phyloP scores from a whole-genome alignment of 2,113 vertebrate genomes.

The Oryzias javanicus region DNA sequence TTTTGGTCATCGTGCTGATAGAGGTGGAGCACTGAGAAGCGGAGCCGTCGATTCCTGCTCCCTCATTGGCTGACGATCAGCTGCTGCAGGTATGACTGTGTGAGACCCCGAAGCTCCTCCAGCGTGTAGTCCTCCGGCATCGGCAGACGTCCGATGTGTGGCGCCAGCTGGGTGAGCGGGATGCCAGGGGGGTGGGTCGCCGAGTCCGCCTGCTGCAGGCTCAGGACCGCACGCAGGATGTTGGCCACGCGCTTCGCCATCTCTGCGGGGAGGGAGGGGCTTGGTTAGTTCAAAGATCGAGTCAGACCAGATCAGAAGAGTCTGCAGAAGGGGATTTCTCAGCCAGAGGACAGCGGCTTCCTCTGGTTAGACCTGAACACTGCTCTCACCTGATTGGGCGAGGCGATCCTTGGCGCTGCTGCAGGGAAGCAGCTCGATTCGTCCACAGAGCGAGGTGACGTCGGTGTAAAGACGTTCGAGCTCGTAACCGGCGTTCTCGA shows the following conservation, averaged over 20 bases:
- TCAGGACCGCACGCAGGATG: slow-evolving; percentile 88
- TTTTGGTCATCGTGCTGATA: no score
- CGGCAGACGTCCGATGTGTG: slow-evolving; percentile 86
- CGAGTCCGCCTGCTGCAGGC: slow-evolving; percentile 82
- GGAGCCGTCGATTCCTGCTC: neutral
- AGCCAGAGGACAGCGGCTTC: neutral
- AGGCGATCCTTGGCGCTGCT: slow-evolving; percentile 84
- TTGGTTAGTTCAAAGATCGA: neutral
- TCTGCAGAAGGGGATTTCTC: neutral
- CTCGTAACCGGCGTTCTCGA: slow-evolving; percentile 84
- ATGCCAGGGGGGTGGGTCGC: slow-evolving; percentile 65
- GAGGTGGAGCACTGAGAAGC: no score
- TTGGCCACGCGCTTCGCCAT: slow-evolving; percentile 96
- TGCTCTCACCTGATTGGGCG: slow-evolving; percentile 87
- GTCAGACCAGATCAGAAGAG: no score
- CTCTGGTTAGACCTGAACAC: neutral
- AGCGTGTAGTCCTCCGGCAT: slow-evolving; percentile 96
- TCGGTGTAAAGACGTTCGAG: slow-evolving; percentile 86
- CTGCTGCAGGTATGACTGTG: slow-evolving; percentile 88
- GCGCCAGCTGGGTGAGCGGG: slow-evolving; percentile 83
- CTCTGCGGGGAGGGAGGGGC: slow-evolving; percentile 69
- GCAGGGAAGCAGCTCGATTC: slow-evolving; percentile 90
- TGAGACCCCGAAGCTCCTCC: slow-evolving; percentile 91
- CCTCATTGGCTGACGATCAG: slow-evolving; percentile 75
- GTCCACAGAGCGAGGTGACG: slow-evolving; percentile 87